A percentile compares a stretch with the other conserved stretches of the same genome.
phyloP scores from a whole-genome alignment of 1,140 invertebrate genomes.

The Pararge aegeria region DNA sequence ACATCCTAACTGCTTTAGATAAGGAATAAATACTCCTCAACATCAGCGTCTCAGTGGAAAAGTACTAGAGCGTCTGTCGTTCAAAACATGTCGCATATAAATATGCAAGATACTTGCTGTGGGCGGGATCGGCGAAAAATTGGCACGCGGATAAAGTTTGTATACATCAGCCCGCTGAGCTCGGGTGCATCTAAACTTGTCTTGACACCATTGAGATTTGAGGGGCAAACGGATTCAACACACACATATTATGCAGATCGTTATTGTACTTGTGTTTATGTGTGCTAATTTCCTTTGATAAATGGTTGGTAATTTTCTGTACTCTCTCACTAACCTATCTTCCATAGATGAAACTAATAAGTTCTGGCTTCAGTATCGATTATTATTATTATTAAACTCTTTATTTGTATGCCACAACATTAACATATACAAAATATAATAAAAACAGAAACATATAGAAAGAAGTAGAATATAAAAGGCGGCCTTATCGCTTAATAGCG shows the following conservation, averaged over 20 bases:
- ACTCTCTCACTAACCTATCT: too few relatives aligned
- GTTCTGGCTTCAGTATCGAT: too few relatives aligned
- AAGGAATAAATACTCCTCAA: not conserved
- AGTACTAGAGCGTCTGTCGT: constrained; percentile 39
- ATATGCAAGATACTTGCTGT: constrained; percentile 29
- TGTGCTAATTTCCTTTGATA: too few relatives aligned
- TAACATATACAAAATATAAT: too few relatives aligned
- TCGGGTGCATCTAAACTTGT: constrained; percentile 52
- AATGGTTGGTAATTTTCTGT: too few relatives aligned
- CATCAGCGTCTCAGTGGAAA: constrained; percentile 44
- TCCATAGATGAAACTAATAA: too few relatives aligned
- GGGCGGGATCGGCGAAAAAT: constrained; percentile 47
- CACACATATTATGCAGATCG: not conserved
- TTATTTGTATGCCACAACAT: too few relatives aligned
- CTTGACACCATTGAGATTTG: constrained; percentile 28
- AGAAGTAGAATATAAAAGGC: too few relatives aligned
- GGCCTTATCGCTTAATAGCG: too few relatives aligned
- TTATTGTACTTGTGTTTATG: too few relatives aligned
- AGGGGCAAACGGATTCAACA: not conserved
- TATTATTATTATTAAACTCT: too few relatives aligned
- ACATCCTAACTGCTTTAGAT: not conserved
- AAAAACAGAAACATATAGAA: too few relatives aligned
- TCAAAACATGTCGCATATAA: constrained; percentile 36
- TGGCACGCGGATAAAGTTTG: constrained; percentile 53
- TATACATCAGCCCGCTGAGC: constrained; percentile 23